Base-by-base conservation (phyloP, 1,140 invertebrate genomes). In the Paraescarpia echinospica region DNA sequence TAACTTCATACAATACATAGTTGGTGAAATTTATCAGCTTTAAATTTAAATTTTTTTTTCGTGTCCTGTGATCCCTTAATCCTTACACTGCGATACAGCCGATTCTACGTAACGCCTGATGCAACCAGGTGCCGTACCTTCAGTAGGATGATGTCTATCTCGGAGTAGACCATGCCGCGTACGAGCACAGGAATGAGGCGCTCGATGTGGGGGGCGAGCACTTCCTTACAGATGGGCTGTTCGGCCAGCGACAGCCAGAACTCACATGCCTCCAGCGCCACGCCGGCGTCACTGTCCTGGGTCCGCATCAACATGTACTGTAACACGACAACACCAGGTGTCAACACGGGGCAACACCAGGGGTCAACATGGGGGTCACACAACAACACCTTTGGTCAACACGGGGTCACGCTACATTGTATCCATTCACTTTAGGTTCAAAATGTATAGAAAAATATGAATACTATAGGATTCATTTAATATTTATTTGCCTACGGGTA, bases 221-320 rank as follows among this genome's bases (percentile, higher is more conserved):
- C 98, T 95, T 99, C 98, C 96, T 98, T 98, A 96, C 99, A 99
- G 91, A 99, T 98, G 93, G 97, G 97, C 96, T 99, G 99, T 95
- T 99, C 99, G 5, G 99, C 99, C 48, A 99, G 96, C 0, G 99
- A 99, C 48, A 99, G 96, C 99, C 99, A 99, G 96, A 99, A 99
- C 96, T 99, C 99, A 95, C 99, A 99, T 0, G 99, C 99, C 96
- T 99, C 99, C 92, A 99, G 96, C 5, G 99, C 98, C 22, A 99
- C 99, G 92, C 97, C 97, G 95, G 99, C 98, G 95, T 99, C 98
- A 18, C 97, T 95, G 96, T 99, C 99, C 93, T 97, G 98, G 41
- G 99, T 99, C 92, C 99, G 97, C 94, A 98, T 96, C 94, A 99
- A 96, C 98, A 99, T 99, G 95, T 99, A 99, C 97, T 98, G 94